phyloP scores from a whole-genome alignment of 2,888 invertebrate species.

The Drosophila robusta region DNA sequence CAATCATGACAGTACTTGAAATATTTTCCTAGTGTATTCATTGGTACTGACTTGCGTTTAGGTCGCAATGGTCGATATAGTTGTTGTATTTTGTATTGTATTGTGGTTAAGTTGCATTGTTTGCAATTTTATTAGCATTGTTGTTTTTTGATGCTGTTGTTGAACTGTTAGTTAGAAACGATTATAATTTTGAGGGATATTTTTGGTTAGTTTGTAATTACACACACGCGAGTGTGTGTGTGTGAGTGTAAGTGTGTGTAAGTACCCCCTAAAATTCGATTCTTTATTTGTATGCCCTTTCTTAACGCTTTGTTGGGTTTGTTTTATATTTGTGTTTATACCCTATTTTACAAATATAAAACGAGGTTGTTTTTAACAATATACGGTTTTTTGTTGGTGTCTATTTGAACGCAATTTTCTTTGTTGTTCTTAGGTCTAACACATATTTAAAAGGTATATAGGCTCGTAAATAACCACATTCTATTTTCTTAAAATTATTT shows the following conservation, averaged over 20 bases:
- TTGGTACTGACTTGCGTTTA: neutral
- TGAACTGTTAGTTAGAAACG: conserved; percentile 14
- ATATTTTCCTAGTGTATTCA: conserved; percentile 12
- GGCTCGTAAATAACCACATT: no score
- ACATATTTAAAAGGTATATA: no score
- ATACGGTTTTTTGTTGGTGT: no score
- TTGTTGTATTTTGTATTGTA: neutral
- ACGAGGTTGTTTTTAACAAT: no score
- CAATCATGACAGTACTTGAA: neutral
- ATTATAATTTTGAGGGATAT: conserved; percentile 20
- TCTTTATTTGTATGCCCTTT: neutral
- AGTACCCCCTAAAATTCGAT: neutral
- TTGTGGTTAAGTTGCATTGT: conserved; percentile 39
- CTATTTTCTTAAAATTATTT: neutral
- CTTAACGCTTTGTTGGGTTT: neutral
- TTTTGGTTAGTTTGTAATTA: conserved; percentile 6
- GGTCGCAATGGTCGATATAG: neutral
- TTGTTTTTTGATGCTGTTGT: conserved; percentile 17
- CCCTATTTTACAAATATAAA: neutral
- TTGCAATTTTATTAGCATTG: conserved; percentile 35
- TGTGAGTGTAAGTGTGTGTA: neutral
- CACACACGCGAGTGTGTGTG: neutral
- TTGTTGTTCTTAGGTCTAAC: no score
- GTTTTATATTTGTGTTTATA: neutral
- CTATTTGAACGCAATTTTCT: no score